Conservation (phyloP, 2,797 vertebrate genomes). For the Tapera naevia region DNA sequence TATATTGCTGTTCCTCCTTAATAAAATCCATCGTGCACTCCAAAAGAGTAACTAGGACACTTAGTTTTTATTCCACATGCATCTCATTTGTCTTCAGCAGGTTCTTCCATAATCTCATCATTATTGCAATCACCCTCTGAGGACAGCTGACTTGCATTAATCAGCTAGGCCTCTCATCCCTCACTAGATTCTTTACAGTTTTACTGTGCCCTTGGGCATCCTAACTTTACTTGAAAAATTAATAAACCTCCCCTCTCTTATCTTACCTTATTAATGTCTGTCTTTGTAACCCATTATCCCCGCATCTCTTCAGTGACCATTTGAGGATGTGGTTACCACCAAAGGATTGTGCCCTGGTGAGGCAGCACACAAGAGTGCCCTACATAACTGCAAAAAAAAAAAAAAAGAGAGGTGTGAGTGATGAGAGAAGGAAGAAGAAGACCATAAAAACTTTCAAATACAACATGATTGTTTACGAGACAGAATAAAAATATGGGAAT, state of each 20-base stretch:
- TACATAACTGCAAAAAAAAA: slow-evolving; percentile 44
- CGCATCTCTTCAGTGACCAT: slow-evolving; percentile 78
- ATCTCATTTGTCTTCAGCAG: slow-evolving; percentile 82
- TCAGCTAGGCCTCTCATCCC: slow-evolving; percentile 80
- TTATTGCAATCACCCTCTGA: slow-evolving; percentile 82
- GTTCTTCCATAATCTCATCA: slow-evolving; percentile 83
- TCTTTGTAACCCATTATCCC: slow-evolving; percentile 83
- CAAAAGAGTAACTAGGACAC: slow-evolving; percentile 79
- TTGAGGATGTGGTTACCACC: slow-evolving; percentile 73
- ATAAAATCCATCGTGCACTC: slow-evolving; percentile 75
- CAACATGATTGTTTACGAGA: slow-evolving; percentile 53
- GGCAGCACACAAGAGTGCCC: slow-evolving; percentile 50
- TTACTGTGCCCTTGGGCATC: slow-evolving; percentile 82
- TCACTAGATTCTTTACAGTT: slow-evolving; percentile 83
- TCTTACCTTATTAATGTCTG: slow-evolving; percentile 85
- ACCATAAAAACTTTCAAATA: slow-evolving; percentile 24
- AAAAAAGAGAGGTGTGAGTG: background rate
- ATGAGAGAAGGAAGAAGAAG: background rate
- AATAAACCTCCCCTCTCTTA: slow-evolving; percentile 85
- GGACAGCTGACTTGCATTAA: slow-evolving; percentile 83
- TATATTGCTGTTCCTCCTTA: slow-evolving; percentile 71
- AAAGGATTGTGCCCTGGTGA: slow-evolving; percentile 68
- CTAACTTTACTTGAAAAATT: slow-evolving; percentile 85
- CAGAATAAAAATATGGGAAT: slow-evolving; percentile 46
- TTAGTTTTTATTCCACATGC: slow-evolving; percentile 80